Base-by-base conservation (phyloP, 2,113 vertebrate genomes). In the Picathartes gymnocephalus region DNA sequence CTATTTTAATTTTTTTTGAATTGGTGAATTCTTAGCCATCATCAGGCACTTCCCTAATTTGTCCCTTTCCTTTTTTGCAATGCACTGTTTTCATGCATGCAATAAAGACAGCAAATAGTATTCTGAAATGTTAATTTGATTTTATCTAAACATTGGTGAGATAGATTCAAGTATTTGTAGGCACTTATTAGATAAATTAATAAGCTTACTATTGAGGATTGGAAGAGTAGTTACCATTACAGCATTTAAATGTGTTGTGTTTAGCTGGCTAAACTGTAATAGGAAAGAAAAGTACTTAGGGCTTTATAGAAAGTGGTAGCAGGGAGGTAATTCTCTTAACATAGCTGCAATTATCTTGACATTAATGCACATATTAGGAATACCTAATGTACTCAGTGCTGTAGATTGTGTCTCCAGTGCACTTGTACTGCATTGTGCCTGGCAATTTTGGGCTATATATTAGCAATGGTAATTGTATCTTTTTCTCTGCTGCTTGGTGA, bases 271-370 rank as follows among this genome's bases (percentile, higher is more conserved):
- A 74, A 80, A 92, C 74, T 86, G 56, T 83, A 83, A 78, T 60
- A 88, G 50, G 72, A 82, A 73, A 85, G 74, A 48, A 68, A 77
- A 86, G 79, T 85, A 85, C 68, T 78, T 92, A 25, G 10, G 50
- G 56, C 65, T 92, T 92, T 86, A 68, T 33, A 78, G 25, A 60
- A 88, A 60, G 42, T 50, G 60, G 50, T 90, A 48, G 28, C 82
- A 74, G 50, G 51, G 39, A 70, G 45, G 78, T 90, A 70, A 81
- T 88, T 94, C 53, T 94, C 60, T 81, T 91, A 83, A 69, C 24
- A 33, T 13, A 90, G 47, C 60, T 86, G 79, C 61, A 83, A 95
- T 93, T 94, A 92, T 60, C 81, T 74, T 94, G 89, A 76, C 86
- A 89, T 85, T 85, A 89, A 88, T 86, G 76, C 2, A 11, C 58